phyloP scores from a whole-genome alignment of 2,113 vertebrate genomes.

The Urocolius indicus region DNA sequence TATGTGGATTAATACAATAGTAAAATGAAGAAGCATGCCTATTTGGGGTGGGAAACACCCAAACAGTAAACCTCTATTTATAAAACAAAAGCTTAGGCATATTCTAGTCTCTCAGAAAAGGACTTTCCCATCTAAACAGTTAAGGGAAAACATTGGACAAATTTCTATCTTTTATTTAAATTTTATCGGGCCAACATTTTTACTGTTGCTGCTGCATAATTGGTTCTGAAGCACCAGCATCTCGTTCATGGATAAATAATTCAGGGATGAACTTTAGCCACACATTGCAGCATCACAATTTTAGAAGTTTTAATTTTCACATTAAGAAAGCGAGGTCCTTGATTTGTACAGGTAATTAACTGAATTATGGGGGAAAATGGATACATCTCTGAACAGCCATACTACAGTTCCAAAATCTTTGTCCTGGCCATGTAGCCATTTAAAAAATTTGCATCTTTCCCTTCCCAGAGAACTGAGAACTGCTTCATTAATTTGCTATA shows the following conservation, averaged over 20 bases:
- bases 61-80: not conserved
- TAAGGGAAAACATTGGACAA: not conserved
- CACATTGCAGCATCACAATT: not conserved
- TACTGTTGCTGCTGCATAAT: not conserved
- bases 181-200: not conserved
- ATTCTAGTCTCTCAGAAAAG: not conserved
- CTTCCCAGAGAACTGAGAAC: not conserved
- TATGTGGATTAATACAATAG: not conserved
- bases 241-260: slow-evolving; percentile 15
- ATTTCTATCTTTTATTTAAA: not conserved
- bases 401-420: not conserved
- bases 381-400: not conserved
- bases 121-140: not conserved
- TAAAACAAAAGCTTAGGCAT: not conserved
- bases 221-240: slow-evolving; percentile 13
- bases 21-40: not conserved
- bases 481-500: not conserved
- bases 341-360: not conserved
- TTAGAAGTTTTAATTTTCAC: not conserved
- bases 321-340: not conserved
- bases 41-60: not conserved
- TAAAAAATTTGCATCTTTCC: not conserved
- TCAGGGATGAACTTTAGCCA: not conserved
- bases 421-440: accelerated
- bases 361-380: not conserved